Evolutionary conservation across 2,113 vertebrate genomes (phyloP).

Genomic region (Diphyllodes magnificus): DNA sequence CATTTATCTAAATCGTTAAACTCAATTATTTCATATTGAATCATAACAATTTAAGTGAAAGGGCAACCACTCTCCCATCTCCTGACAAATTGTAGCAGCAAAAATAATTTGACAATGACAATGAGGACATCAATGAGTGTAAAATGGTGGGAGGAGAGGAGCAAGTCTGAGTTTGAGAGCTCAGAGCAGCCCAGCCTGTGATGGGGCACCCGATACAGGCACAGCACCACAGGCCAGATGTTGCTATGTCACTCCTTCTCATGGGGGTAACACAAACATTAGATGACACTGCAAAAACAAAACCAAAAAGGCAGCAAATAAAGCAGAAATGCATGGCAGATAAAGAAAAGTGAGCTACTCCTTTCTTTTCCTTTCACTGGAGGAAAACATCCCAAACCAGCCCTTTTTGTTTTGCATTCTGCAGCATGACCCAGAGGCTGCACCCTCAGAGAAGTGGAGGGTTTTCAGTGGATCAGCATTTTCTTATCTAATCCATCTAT

Average conservation of each 20-base stretch:
- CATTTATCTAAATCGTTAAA: not conserved
- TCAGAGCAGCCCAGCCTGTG: not conserved
- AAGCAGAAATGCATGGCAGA: slow-evolving; percentile 18
- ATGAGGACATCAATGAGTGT: not conserved
- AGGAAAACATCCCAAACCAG: not conserved
- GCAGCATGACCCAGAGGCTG: not conserved
- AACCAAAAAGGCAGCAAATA: not conserved
- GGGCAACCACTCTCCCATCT: not conserved
- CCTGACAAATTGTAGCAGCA: not conserved
- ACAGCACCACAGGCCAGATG: not conserved
- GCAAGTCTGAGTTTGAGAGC: not conserved
- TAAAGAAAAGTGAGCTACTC: not conserved
- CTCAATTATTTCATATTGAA: not conserved
- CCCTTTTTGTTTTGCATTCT: not conserved
- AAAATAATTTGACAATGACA: not conserved
- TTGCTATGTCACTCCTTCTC: not conserved
- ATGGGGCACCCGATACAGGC: not conserved
- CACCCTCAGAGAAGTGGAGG: not conserved
- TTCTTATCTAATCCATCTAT: not conserved
- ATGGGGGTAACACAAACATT: not conserved
- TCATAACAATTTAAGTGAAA: not conserved
- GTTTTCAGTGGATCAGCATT: not conserved
- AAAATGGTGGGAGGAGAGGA: not conserved
- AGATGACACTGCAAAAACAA: not conserved
- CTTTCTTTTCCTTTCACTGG: not conserved